Base-by-base conservation (phyloP, 2,888 invertebrate species). In the Monochamus alternatus region DNA sequence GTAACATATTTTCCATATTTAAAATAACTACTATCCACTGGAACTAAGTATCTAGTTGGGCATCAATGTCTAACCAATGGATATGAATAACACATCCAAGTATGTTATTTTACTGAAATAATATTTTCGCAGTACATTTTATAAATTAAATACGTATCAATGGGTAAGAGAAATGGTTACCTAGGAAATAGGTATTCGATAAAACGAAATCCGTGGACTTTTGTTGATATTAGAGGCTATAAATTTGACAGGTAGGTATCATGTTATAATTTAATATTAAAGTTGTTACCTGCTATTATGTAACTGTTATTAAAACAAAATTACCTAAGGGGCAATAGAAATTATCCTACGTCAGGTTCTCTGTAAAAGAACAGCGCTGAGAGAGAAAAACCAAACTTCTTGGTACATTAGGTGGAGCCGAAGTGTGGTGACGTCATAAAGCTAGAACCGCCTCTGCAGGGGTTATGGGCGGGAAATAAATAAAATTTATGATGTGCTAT, bases 391-490 rank as follows among this genome's bases (percentile, higher is more conserved):
- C 72, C 66, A 75, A 76, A 75, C 74, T 75, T 74, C 76, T 71
- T 62, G 66, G 67, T 77, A 79, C 75, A 80, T 83, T 83, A 85
- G 87, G 86, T 84, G 86, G 85, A 86, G 86, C 84, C 74, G 82
- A 75, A 67, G 78, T 78, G 81, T 65, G 43, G 82, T 88, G 89
- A 90, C 89, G 90, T 90, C 90, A 89, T 84, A 83, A 83, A 85
- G 82, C 82, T 87, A 88, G 91, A 88, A 87, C 91, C 91, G 91
- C 91, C 91, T 89, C 89, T 89, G 87, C 85, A 86, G 87, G 87
- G 87, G 88, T 89, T 88, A 90, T 91, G 91, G 92, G 92, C 92
- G 92, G 92, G 91, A 90, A 90, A 88, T 87, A 86, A 89, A 88
- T 86, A 86, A 88, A 89, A 89, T 89, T 90, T 90, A 90, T 85